Evolutionary conservation across 2,797 vertebrate species (phyloP).

Genomic region (Falco biarmicus): DNA sequence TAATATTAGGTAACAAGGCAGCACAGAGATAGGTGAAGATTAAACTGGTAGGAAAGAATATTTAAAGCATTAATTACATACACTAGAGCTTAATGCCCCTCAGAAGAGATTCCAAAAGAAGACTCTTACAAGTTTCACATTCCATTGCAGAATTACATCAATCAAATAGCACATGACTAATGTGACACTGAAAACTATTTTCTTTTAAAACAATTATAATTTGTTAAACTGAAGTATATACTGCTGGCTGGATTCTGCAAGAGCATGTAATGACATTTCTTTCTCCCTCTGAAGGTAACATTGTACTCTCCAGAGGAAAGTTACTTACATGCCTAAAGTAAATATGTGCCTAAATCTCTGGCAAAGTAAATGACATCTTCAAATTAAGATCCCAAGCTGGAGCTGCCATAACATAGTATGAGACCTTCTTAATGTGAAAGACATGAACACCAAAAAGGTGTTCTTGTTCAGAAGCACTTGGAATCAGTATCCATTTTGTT

Average conservation of each 20-base stretch:
- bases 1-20: slow-evolving; percentile 36
- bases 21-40: not conserved
- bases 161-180: not conserved
- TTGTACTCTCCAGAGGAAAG: not conserved
- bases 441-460: not conserved
- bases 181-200: not conserved
- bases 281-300: not conserved
- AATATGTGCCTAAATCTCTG: not conserved
- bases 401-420: not conserved
- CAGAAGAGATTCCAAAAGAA: slow-evolving; percentile 1
- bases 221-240: not conserved
- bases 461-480: not conserved
- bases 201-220: not conserved
- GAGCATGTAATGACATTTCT: not conserved
- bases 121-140: slow-evolving; percentile 3
- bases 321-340: not conserved
- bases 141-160: slow-evolving; percentile 18
- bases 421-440: not conserved
- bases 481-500: not conserved
- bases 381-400: not conserved
- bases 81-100: not conserved
- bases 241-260: not conserved
- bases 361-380: not conserved
- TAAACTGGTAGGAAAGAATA: slow-evolving; percentile 31
- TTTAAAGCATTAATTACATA: slow-evolving; percentile 52